Evolutionary conservation across 2,113 vertebrate species (phyloP).

Genomic region (Daubentonia madagascariensis): DNA sequence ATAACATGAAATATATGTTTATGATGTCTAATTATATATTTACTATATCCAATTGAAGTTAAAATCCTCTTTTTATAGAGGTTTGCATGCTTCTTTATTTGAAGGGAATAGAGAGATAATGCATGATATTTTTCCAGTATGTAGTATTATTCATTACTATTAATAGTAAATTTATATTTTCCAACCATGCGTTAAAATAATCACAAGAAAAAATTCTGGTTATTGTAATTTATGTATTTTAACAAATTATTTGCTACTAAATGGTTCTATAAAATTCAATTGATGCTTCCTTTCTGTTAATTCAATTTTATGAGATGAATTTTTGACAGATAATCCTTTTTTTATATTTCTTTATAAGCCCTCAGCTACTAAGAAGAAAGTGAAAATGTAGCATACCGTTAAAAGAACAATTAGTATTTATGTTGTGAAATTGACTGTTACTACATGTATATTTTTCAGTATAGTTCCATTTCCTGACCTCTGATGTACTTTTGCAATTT

Average conservation of each 20-base stretch:
- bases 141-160: background rate
- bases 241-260: slow-evolving; percentile 34
- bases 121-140: background rate
- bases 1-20: background rate
- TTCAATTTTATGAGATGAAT: background rate
- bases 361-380: slow-evolving; percentile 29
- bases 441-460: background rate
- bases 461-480: slow-evolving; percentile 53
- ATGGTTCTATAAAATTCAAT: background rate
- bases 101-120: slow-evolving; percentile 21
- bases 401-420: background rate
- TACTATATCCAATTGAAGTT: background rate
- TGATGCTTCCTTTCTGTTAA: slow-evolving; percentile 28
- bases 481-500: slow-evolving; percentile 70
- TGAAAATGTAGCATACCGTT: background rate
- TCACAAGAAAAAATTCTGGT: background rate
- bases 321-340: background rate
- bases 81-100: slow-evolving; percentile 36
- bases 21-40: slow-evolving; percentile 3
- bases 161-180: slow-evolving; percentile 19
- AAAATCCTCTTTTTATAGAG: slow-evolving; percentile 27
- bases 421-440: background rate
- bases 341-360: background rate
- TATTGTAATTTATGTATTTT: slow-evolving; percentile 1
- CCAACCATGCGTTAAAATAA: slow-evolving; percentile 27